Base-by-base conservation (phyloP, 2,113 vertebrate genomes). In the Callionymus lyra region DNA sequence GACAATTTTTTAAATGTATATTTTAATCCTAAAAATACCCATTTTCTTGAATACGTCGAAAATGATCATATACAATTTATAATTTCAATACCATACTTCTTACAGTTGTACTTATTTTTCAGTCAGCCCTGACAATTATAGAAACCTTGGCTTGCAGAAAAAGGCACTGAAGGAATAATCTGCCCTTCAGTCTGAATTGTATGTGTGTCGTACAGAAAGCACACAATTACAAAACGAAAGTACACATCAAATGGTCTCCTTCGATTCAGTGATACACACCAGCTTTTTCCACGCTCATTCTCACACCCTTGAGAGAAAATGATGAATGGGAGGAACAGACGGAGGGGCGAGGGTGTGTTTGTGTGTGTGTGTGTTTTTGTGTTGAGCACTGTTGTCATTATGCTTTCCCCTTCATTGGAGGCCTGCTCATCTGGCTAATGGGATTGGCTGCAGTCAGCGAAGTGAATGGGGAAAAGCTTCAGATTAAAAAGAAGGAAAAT, bases 381-480 rank as follows among this genome's bases (percentile, higher is more conserved):
- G n/a, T n/a, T 27, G 21, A 27, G 21, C 21, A 63, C 46, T 72
- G 60, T 74, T 68, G 63, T 72, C 70, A 68, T 72, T 69, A 63
- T 42, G 65, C 66, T 72, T 78, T 79, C 63, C 63, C 63, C 74
- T 76, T 79, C 72, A 71, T 78, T 80, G 72, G 62, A 68, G 54
- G 58, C 48, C 62, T 58, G 67, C 66, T 81, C 79, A 83, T 75
- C 74, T 81, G 74, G 65, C 65, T 80, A 81, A 81, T 81, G 70
- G 76, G 63, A 78, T 77, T 72, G 70, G 72, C 67, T 70, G 65
- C 63, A 76, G 59, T 58, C 68, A 50, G 49, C 18, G 46, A 44
- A 32, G 43, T 38, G 48, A 10, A 14, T 38, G 34, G 45, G 51
- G 66, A 60, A n/a, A 42, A 6, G 11, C 35, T 32, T 44, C 31